Evolutionary conservation across 2,888 invertebrate genomes (phyloP).

Genomic region (Scrobipalpa costella): DNA sequence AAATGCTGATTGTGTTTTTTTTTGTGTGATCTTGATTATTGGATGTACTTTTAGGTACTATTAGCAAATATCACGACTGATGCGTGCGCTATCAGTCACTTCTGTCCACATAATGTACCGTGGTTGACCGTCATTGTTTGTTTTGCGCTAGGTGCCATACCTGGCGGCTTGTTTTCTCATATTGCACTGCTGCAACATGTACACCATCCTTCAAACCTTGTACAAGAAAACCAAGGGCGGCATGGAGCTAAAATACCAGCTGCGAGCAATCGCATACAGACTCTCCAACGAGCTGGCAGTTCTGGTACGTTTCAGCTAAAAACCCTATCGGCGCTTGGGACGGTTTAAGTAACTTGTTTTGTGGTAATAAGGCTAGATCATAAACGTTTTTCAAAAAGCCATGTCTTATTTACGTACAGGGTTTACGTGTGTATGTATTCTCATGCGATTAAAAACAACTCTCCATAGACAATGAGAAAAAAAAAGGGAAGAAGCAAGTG

Average conservation of each 20-base stretch:
- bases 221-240: constrained; percentile 88
- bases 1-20: no score
- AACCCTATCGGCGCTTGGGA: neutral
- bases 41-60: no score
- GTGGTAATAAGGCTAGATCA: neutral
- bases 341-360: neutral
- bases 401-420: no score
- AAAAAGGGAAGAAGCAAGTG: no score
- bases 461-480: no score
- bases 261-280: constrained; percentile 76
- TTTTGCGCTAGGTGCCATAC: constrained; percentile 86
- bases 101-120: neutral
- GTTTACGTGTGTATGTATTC: no score
- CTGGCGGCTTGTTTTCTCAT: constrained; percentile 91
- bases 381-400: no score
- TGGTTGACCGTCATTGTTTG: constrained; percentile 44
- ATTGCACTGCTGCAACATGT: constrained; percentile 93
- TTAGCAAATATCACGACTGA: no score
- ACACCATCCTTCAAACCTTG: constrained; percentile 92
- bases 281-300: constrained; percentile 61
- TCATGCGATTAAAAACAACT: no score
- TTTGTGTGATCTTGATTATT: no score
- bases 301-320: constrained; percentile 15
- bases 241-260: constrained; percentile 81
- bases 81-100: neutral